Evolutionary conservation across 2,113 vertebrate genomes (phyloP).

Genomic region (Spea bombifrons): DNA sequence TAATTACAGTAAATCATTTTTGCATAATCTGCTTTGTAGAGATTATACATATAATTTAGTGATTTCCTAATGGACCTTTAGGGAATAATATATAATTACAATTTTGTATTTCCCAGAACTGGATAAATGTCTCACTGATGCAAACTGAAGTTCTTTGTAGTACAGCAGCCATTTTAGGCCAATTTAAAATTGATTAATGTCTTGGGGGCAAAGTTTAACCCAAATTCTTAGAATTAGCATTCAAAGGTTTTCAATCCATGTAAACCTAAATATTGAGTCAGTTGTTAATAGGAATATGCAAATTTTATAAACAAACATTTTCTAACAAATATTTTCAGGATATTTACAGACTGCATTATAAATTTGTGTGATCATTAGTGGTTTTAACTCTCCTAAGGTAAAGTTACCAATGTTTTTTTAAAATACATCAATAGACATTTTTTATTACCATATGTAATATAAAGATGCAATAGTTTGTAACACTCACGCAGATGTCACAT

Average conservation of each 20-base stretch:
- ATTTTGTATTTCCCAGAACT: background rate
- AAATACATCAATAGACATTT: no score
- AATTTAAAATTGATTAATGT: constrained; percentile 1
- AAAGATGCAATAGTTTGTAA: no score
- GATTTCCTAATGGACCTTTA: constrained; percentile 1
- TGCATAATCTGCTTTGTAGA: background rate
- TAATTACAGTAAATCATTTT: background rate
- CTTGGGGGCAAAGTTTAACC: background rate
- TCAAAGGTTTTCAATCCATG: background rate
- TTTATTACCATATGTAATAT: no score
- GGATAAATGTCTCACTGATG: constrained; percentile 4
- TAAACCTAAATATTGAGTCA: background rate
- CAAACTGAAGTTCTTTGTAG: background rate
- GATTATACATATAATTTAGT: background rate
- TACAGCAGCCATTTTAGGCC: background rate
- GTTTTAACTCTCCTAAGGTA: no score
- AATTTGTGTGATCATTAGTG: no score
- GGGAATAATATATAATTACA: constrained; percentile 7
- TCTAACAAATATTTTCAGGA: background rate
- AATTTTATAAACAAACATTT: background rate
- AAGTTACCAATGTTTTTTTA: no score
- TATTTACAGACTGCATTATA: background rate
- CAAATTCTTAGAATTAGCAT: background rate
- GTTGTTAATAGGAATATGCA: background rate
- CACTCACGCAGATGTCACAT: no score